These are phyloP conservation scores for Chlorodrepanis virens DNA, from an alignment of 2,113 vertebrate genomes.

Conservation along the genomic window DNA sequence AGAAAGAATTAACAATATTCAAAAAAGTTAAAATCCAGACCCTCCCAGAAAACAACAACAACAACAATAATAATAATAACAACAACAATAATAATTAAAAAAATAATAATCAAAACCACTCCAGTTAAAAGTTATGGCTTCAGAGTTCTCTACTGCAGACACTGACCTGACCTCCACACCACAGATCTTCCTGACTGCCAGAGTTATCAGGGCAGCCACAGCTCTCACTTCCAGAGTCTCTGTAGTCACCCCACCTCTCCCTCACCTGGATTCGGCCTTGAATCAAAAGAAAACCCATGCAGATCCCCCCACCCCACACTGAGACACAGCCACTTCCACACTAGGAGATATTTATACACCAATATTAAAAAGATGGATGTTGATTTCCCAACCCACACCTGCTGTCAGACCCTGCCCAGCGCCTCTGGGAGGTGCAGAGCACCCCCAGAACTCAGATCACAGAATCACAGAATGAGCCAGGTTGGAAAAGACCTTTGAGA, in stretches of 20 bases:
- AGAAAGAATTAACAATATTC: conserved; percentile 73
- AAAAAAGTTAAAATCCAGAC: conserved; percentile 79
- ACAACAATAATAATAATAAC: neutral
- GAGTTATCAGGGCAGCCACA: neutral
- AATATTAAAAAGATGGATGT: neutral
- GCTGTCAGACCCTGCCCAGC: neutral
- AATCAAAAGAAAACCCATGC: conserved; percentile 56
- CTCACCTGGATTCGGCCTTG: neutral
- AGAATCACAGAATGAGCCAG: neutral
- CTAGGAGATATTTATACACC: conserved; percentile 46
- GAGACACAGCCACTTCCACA: conserved; percentile 64
- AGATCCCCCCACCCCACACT: conserved; percentile 37
- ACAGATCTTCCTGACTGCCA: neutral
- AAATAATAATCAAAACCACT: conserved; percentile 61
- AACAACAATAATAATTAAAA: neutral
- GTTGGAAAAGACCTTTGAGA: neutral
- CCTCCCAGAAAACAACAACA: conserved; percentile 55
- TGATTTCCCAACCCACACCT: conserved; percentile 56
- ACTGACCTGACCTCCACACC: conserved; percentile 39
- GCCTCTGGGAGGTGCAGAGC: neutral
- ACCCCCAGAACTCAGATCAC: neutral
- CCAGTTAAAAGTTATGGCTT: conserved; percentile 84
- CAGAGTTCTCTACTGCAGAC: conserved; percentile 62
- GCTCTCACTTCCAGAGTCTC: neutral
- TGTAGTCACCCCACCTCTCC: neutral